Percentiles rank a stretch among this genome's conserved stretches.
phyloP scores from a whole-genome alignment of 30 jellyfish, hydroid and myxozoan genomes.

The Euphysa ruthae region DNA sequence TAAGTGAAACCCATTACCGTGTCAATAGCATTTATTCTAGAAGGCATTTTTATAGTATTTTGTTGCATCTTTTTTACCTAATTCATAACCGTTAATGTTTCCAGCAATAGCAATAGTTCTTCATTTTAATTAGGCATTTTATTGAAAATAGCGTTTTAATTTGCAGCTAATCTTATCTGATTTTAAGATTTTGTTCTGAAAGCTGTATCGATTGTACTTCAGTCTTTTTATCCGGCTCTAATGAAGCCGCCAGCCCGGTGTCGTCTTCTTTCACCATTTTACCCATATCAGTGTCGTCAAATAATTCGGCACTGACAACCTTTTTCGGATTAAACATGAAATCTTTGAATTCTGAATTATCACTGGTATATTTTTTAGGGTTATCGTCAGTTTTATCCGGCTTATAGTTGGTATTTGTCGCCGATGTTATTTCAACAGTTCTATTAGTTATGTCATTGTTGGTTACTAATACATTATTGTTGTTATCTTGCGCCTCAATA shows the following conservation, averaged over 20 bases:
- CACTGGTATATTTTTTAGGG: not conserved
- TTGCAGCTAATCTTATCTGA: too few relatives aligned
- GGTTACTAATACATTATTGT: not conserved
- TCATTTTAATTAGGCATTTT: too few relatives aligned
- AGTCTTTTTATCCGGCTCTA: conserved; percentile 2
- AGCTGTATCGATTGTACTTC: too few relatives aligned
- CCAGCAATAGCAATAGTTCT: too few relatives aligned
- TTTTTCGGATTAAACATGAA: not conserved
- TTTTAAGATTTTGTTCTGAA: too few relatives aligned
- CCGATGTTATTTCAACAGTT: not conserved
- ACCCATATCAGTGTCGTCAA: conserved; percentile 3
- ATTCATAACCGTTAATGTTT: too few relatives aligned
- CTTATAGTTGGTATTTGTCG: not conserved
- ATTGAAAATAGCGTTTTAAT: too few relatives aligned
- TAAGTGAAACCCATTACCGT: too few relatives aligned
- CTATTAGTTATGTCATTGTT: not conserved
- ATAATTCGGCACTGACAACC: not conserved
- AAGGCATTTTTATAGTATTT: too few relatives aligned
- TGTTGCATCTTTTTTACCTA: too few relatives aligned
- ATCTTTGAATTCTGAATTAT: not conserved
- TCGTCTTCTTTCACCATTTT: conserved; percentile 3
- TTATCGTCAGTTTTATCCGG: not conserved
- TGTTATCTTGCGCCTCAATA: not conserved
- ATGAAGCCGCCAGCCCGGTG: not conserved
- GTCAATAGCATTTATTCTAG: too few relatives aligned